Percentiles rank a stretch among this genome's conserved stretches.
These are phyloP conservation scores for Blastobasis adustella DNA, from an alignment of 2,888 invertebrate species.

Conservation along the genomic window DNA sequence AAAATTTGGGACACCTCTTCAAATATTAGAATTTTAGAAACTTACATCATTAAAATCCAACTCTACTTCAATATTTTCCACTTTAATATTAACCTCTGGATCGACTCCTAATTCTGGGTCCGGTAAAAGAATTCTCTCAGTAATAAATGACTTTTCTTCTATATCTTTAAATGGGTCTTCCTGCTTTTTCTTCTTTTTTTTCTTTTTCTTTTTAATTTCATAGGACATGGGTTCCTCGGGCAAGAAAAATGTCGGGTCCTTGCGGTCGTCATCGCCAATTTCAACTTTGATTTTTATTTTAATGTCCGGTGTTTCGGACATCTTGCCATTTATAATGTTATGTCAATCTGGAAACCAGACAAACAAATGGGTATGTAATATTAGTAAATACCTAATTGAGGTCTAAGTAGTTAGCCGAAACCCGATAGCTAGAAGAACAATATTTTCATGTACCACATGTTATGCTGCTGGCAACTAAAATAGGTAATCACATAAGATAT, in stretches of 20 bases:
- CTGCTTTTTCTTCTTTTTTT: conserved; percentile 29
- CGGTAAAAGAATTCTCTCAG: conserved; percentile 16
- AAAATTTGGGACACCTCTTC: too few species aligned
- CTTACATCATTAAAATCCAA: conserved; percentile 65
- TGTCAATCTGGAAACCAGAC: too few species aligned
- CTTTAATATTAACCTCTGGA: conserved; percentile 60
- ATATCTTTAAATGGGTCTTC: conserved; percentile 62
- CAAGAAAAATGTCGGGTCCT: conserved; percentile 55
- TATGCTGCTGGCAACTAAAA: too few species aligned
- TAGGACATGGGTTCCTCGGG: conserved; percentile 63
- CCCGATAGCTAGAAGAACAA: too few species aligned
- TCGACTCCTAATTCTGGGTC: conserved; percentile 28
- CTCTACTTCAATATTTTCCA: conserved; percentile 62
- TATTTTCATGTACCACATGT: too few species aligned
- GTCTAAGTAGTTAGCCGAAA: too few species aligned
- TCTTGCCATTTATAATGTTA: background rate
- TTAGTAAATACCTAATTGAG: too few species aligned
- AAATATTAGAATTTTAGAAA: conserved; percentile 8
- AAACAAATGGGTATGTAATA: too few species aligned
- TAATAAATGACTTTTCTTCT: conserved; percentile 23
- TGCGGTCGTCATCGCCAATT: conserved; percentile 24
- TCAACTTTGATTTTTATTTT: conserved; percentile 17
- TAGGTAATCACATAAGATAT: too few species aligned
- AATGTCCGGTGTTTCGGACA: background rate
- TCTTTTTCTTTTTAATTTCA: conserved; percentile 59